Evolutionary conservation across 1,140 invertebrate species (phyloP).

Genomic region (Nasonia giraulti): DNA sequence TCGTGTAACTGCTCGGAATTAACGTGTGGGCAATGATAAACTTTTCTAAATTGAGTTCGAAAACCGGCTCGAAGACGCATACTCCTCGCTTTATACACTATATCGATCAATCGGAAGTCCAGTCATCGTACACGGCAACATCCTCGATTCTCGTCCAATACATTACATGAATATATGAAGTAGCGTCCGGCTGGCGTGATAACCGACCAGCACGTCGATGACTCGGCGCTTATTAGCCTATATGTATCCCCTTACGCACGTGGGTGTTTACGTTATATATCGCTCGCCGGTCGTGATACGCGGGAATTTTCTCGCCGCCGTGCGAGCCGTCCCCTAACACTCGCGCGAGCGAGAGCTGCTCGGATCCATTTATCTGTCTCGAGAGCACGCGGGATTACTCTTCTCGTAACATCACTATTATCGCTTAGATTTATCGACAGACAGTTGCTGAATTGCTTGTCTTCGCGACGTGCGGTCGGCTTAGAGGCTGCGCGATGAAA

Average conservation of each 20-base stretch:
- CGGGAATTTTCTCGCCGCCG: conserved; percentile 39
- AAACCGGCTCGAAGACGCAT: background rate
- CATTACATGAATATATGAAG: background rate
- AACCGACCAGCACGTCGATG: conserved; percentile 29
- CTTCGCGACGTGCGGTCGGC: conserved; percentile 18
- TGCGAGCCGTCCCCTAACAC: background rate
- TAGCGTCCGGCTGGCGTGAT: conserved; percentile 12
- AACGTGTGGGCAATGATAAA: background rate
- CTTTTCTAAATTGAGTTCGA: background rate
- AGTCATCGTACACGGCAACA: background rate
- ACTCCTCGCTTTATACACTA: background rate
- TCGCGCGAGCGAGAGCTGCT: background rate
- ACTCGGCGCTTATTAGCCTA: conserved; percentile 30
- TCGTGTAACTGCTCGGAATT: background rate
- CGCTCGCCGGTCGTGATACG: conserved; percentile 30
- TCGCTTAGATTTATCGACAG: conserved; percentile 51
- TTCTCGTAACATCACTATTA: conserved; percentile 49
- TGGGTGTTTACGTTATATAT: background rate
- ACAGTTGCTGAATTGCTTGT: conserved; percentile 48
- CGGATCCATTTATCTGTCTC: conserved; percentile 51
- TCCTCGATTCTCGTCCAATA: background rate
- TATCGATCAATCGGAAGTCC: conserved; percentile 36
- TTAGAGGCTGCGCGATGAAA: conserved; percentile 19
- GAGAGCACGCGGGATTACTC: conserved; percentile 47
- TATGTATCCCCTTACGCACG: background rate